These are phyloP conservation scores for Pseudonaja textilis DNA, from an alignment of 2,113 vertebrate genomes.

Conservation along the genomic window DNA sequence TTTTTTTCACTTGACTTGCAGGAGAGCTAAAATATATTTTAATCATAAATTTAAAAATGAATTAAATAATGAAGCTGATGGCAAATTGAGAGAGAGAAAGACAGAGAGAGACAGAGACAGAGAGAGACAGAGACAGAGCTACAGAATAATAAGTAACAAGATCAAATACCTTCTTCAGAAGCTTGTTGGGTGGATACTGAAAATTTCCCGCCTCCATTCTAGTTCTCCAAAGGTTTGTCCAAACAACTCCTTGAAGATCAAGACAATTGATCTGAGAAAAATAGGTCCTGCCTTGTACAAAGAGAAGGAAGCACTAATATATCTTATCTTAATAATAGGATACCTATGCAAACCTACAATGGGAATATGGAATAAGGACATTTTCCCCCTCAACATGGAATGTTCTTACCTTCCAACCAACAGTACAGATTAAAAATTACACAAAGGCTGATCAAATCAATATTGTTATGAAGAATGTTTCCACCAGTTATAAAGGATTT, in stretches of 20 bases:
- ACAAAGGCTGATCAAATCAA: background rate
- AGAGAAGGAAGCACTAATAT: background rate
- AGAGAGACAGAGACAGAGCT: background rate
- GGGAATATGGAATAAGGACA: background rate
- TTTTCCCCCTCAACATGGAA: background rate
- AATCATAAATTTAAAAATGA: background rate
- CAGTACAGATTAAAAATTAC: background rate
- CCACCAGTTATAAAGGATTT: background rate
- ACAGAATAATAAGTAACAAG: background rate
- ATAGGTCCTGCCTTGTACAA: background rate
- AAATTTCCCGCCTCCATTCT: background rate
- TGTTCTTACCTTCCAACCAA: background rate
- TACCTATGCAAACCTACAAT: background rate
- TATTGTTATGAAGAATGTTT: background rate
- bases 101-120: background rate
- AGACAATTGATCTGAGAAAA: background rate
- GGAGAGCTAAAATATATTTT: background rate
- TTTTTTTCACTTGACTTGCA: background rate
- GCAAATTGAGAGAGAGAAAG: background rate
- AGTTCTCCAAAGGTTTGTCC: background rate
- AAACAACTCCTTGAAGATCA: background rate
- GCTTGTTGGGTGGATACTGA: background rate
- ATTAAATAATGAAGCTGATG: background rate
- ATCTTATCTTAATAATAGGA: background rate
- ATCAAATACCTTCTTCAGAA: background rate